Percentiles rank a stretch among this genome's conserved stretches.
Conservation (phyloP, 2,113 vertebrate genomes). For the Pyxicephalus adspersus region DNA sequence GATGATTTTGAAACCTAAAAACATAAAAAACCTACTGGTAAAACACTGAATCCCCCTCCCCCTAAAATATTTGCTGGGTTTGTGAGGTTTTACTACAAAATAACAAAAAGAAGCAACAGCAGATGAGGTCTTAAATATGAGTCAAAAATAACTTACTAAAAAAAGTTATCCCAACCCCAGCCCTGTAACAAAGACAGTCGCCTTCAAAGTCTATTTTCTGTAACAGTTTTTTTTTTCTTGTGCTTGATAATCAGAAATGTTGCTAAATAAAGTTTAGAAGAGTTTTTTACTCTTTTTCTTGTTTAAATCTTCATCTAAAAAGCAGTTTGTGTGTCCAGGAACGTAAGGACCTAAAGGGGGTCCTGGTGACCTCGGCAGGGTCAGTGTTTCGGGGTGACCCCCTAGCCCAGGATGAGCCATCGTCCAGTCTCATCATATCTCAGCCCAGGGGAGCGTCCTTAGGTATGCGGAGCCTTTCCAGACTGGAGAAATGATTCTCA, state of each 20-base stretch:
- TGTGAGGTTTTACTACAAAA: conserved; percentile 21
- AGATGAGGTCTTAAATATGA: conserved; percentile 48
- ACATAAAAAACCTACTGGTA: neutral
- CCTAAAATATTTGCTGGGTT: neutral
- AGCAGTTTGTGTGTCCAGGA: no score
- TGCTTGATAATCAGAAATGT: conserved; percentile 39
- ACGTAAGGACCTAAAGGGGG: no score
- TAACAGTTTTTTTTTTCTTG: conserved; percentile 48
- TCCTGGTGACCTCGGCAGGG: no score
- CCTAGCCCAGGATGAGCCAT: no score
- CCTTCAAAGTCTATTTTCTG: conserved; percentile 31
- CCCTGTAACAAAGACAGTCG: conserved; percentile 54
- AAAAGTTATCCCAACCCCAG: conserved; percentile 43
- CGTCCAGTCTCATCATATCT: no score
- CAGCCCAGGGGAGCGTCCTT: neutral
- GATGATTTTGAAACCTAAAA: neutral
- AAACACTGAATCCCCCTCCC: neutral
- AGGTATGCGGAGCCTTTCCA: neutral
- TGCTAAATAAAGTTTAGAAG: no score
- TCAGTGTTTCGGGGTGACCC: no score
- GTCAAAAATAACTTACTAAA: conserved; percentile 54
- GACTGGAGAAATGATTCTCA: neutral
- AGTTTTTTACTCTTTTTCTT: no score
- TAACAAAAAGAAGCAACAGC: neutral
- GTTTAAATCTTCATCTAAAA: no score